Base-by-base conservation (phyloP, 2,888 invertebrate species). In the Torymus aiolomorphi region DNA sequence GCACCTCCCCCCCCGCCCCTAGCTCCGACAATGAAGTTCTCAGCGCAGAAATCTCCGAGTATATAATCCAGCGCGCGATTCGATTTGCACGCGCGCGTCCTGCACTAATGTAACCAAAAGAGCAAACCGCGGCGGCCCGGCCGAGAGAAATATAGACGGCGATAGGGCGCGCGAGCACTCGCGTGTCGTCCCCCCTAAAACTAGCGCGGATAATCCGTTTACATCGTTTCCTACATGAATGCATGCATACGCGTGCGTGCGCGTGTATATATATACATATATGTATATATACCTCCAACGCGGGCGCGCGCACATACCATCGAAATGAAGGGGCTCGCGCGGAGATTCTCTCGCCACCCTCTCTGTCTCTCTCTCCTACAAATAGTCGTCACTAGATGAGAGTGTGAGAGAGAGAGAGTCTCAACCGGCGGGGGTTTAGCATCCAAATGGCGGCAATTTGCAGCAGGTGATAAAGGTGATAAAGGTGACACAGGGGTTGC, bases 381-480 rank as follows among this genome's bases (percentile, higher is more conserved):
- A 88, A 88, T 88, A 88, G 88, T 88, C 86, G 87, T 87, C 86
- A 87, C 88, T 84, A 85, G 87, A 86, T 85, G 88, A 86, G 8
- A 42, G 42, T 42, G 42, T 42, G 42, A 42, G 42, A 42, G 87
- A 87, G 51, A 66, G 67, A 67, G 67, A 52, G 61, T 14, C 18
- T 8, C 31, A 13, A n/a, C 54, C n/a, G 61, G 1, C 85, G 78
- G 84, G 86, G 87, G 88, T 87, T 89, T 89, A 89, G 87, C 89
- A 89, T 89, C 87, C 87, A 89, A 90, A 90, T 89, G 88, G 89
- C 83, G 87, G 88, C 89, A 89, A 89, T 90, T 89, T 90, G 89
- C 88, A 88, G 87, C 88, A 88, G 89, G 89, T 88, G 89, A 89
- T 90, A 89, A 89, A 89, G 89, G 89, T 88, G 88, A 89, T 89